A percentile compares a stretch with the other conserved stretches of the same genome.
phyloP scores from a whole-genome alignment of 2,888 invertebrate species.

The Cheilosia variabilis region DNA sequence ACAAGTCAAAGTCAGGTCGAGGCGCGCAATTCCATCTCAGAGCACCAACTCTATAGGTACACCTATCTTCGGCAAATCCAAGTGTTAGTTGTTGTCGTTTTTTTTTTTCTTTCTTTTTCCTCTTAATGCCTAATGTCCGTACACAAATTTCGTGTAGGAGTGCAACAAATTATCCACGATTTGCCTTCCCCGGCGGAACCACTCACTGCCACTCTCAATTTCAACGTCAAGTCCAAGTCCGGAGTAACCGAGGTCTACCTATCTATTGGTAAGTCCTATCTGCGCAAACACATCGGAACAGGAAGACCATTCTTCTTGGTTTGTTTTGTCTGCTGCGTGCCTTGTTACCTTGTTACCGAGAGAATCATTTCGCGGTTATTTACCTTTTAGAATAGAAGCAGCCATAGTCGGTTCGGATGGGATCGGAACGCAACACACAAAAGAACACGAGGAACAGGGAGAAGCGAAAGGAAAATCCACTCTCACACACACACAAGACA shows the following conservation, averaged over 20 bases:
- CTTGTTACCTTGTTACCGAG: slow-evolving; percentile 74
- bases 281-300: slow-evolving; percentile 70
- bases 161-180: slow-evolving; percentile 74
- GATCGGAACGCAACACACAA: slow-evolving; percentile 19
- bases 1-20: slow-evolving; percentile 72
- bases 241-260: slow-evolving; percentile 1
- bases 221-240: slow-evolving; percentile 48
- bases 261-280: slow-evolving; percentile 50
- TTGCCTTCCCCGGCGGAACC: slow-evolving; percentile 43
- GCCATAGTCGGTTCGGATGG: slow-evolving; percentile 16
- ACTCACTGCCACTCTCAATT: slow-evolving; percentile 66
- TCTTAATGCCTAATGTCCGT: slow-evolving; percentile 64
- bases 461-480: slow-evolving; percentile 72
- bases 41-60: not conserved
- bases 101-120: not conserved
- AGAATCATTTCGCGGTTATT: slow-evolving; percentile 75
- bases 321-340: slow-evolving; percentile 73
- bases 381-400: slow-evolving; percentile 64
- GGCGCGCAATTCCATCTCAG: slow-evolving; percentile 53
- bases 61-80: slow-evolving; percentile 23
- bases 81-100: slow-evolving; percentile 14
- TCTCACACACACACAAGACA: slow-evolving; percentile 60
- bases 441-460: slow-evolving; percentile 53
- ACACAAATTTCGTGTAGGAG: slow-evolving; percentile 73
- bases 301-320: slow-evolving; percentile 70